Evolutionary conservation across 2,113 vertebrate species (phyloP).

Genomic region (Campylomormyrus numenius): DNA sequence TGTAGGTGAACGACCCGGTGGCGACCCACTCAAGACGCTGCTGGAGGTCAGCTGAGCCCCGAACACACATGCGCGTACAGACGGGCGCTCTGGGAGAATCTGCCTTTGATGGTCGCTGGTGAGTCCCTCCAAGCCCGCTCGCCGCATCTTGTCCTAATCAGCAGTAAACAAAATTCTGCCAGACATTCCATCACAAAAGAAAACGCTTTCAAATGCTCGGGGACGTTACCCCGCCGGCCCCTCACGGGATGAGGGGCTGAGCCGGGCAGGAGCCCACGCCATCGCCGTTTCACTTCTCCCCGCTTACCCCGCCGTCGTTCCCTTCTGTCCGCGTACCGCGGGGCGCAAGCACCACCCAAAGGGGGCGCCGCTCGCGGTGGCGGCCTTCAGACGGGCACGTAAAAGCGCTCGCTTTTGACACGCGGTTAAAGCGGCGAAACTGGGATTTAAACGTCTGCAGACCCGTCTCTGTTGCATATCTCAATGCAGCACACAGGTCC

Average conservation of each 20-base stretch:
- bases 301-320: neutral
- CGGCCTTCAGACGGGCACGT: neutral
- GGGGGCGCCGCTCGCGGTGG: neutral
- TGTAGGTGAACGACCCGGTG: neutral
- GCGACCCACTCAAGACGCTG: neutral
- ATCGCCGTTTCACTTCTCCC: neutral
- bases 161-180: constrained; percentile 36
- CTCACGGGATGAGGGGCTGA: neutral
- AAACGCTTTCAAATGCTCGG: constrained; percentile 39
- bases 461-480: neutral
- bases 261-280: neutral
- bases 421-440: neutral
- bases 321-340: neutral
- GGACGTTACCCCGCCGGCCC: constrained; percentile 9
- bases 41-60: neutral
- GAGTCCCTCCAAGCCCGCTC: constrained; percentile 16
- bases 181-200: constrained; percentile 35
- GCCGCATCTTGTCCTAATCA: constrained; percentile 43
- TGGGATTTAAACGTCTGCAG: neutral
- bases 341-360: neutral
- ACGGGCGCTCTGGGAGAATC: neutral
- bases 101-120: neutral
- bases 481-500: neutral
- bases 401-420: neutral
- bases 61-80: neutral